Base-by-base conservation (phyloP, 2,113 vertebrate species). In the Lagenorhynchus albirostris region DNA sequence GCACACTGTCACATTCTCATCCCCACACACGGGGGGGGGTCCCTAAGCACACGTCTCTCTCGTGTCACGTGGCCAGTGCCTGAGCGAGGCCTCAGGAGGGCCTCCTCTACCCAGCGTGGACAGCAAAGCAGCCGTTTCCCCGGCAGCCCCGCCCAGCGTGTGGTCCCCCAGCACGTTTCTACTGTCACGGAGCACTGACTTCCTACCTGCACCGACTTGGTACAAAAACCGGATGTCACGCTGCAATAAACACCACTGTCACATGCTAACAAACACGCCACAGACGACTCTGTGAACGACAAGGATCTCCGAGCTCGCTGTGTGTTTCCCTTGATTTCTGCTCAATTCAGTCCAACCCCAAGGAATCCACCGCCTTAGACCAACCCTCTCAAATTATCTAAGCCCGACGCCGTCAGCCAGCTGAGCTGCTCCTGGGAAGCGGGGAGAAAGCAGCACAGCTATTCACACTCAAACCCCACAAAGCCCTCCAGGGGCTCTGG, bases 351-450 rank as follows among this genome's bases (percentile, higher is more conserved):
- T 26, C 53, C 44, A 71, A 62, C 1, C 65, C 60, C 33, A 36
- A 36, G 6, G 58, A 44, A 44, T 6, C 29, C 18, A 6, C 9
- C 2, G 0, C 8, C 77, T 63, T 4, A 5, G 1, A 2, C n/a
- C n/a, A 50, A 15, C 10, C 41, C 50, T 12, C 26, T 8, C 55
- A 6, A 11, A 23, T 63, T 12, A 29, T 2, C 62, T 5, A 8
- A 36, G 53, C n/a, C 12, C 4, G 18, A 21, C 62, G 33, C 12
- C 25, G 3, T 8, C 3, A 8, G 47, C 13, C 29, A 13, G 63
- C 60, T 73, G 11, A 0, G 15, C 26, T 2, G 1, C 63, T 36
- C 31, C 26, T 1, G 15, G 68, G 58, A 33, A 23, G 47, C 3
- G 0, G 68, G 67, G 21, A 68, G 6, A 31, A 36, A 0, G 2